Evolutionary conservation across 2,113 vertebrate species (phyloP).

Genomic region (Sphyrna mokarran): DNA sequence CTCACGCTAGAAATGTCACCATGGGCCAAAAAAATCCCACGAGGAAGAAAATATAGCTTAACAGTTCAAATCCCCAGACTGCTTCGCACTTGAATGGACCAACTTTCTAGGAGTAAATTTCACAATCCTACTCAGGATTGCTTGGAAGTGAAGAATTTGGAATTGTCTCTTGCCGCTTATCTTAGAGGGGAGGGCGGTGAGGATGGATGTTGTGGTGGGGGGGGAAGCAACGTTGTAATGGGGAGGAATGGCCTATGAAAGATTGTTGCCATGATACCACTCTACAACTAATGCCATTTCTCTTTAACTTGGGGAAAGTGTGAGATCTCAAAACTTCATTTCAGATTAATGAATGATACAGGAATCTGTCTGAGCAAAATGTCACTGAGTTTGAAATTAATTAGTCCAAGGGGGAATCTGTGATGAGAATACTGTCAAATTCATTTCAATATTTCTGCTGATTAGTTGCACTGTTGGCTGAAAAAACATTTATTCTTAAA

Average conservation of each 20-base stretch:
- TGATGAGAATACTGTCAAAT: slow-evolving; percentile 16
- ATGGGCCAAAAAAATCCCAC: neutral
- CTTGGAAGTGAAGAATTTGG: neutral
- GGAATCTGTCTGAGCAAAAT: slow-evolving; percentile 22
- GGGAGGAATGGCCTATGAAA: neutral
- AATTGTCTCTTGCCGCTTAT: neutral
- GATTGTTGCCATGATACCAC: neutral
- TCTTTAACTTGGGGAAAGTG: neutral
- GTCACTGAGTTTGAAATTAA: slow-evolving; percentile 33
- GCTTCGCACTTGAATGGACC: neutral
- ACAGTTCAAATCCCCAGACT: neutral
- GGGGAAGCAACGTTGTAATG: too few relatives aligned
- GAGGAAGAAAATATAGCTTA: neutral
- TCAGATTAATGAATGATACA: slow-evolving; percentile 22
- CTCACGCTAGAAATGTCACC: neutral
- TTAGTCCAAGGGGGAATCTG: slow-evolving; percentile 20
- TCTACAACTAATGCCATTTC: neutral
- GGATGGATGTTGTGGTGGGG: too few relatives aligned
- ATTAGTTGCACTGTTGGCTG: slow-evolving; percentile 21
- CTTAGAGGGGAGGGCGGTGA: too few relatives aligned
- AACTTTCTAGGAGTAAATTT: neutral
- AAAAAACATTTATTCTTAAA: slow-evolving; percentile 33
- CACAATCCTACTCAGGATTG: neutral
- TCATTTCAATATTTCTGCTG: slow-evolving; percentile 14
- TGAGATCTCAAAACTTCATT: slow-evolving; percentile 7